phyloP scores from a whole-genome alignment of 2,888 invertebrate genomes.

The Drosophila pseudotakahashii region DNA sequence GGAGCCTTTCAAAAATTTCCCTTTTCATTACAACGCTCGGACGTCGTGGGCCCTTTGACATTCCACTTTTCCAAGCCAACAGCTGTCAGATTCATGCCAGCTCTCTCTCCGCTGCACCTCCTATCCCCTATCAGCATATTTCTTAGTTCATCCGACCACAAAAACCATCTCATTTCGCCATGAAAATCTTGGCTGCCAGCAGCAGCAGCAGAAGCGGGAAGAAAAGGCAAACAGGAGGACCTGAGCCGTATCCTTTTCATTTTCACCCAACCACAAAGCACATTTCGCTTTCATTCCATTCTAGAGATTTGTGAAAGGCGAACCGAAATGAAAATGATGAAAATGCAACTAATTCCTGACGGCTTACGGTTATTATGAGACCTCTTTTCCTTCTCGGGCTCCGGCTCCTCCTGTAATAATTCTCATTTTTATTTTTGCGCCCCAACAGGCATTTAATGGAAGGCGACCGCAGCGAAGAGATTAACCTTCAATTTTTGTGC shows the following conservation, averaged over 20 bases:
- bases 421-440: slow-evolving; percentile 54
- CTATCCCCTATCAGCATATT: slow-evolving; percentile 56
- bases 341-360: slow-evolving; percentile 78
- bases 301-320: slow-evolving; percentile 51
- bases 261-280: slow-evolving; percentile 71
- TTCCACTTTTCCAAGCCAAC: slow-evolving; percentile 52
- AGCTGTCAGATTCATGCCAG: slow-evolving; percentile 59
- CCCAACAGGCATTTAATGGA: slow-evolving; percentile 63
- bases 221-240: slow-evolving; percentile 37
- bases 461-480: slow-evolving; percentile 47
- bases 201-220: slow-evolving; percentile 17
- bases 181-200: slow-evolving; percentile 69
- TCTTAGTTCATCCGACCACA: slow-evolving; percentile 61
- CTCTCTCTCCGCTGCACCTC: too few relatives aligned
- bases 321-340: slow-evolving; percentile 71
- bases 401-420: slow-evolving; percentile 38
- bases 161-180: slow-evolving; percentile 78
- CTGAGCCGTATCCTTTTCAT: slow-evolving; percentile 75
- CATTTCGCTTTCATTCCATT: slow-evolving; percentile 76
- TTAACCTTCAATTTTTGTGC: slow-evolving; percentile 74
- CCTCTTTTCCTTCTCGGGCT: slow-evolving; percentile 18
- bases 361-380: slow-evolving; percentile 71
- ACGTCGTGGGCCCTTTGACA: slow-evolving; percentile 46
- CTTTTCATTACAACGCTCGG: slow-evolving; percentile 49
- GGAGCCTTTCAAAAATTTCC: slow-evolving; percentile 35